Conservation (phyloP, 2,797 vertebrate species). For the Apogon talboti region DNA sequence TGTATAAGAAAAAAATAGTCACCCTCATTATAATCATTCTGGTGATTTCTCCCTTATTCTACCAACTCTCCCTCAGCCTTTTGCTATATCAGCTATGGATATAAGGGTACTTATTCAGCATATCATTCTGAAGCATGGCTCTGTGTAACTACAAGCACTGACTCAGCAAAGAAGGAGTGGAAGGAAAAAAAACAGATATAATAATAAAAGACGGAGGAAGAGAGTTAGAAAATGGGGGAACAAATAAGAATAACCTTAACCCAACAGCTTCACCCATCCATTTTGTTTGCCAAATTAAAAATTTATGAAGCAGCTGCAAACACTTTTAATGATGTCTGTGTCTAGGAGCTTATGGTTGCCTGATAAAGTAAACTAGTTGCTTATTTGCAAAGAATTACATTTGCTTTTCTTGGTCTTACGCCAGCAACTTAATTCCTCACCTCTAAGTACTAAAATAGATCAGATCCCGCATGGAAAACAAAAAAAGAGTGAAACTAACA, state of each 20-base stretch:
- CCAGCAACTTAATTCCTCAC: constrained; percentile 14
- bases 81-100: constrained; percentile 59
- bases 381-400: constrained; percentile 35
- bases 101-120: constrained; percentile 60
- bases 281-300: constrained; percentile 20
- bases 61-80: constrained; percentile 26
- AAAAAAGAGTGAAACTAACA: constrained; percentile 1
- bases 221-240: constrained; percentile 18
- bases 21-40: constrained; percentile 43
- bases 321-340: constrained; percentile 31
- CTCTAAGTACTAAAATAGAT: not conserved
- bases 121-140: constrained; percentile 42
- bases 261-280: not conserved
- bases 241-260: constrained; percentile 24
- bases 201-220: constrained; percentile 26
- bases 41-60: constrained; percentile 27
- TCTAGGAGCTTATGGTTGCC: constrained; percentile 13
- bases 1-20: constrained; percentile 31
- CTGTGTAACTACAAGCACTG: constrained; percentile 46
- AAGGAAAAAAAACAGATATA: constrained; percentile 20
- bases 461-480: not conserved
- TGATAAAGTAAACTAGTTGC: constrained; percentile 23
- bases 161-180: constrained; percentile 53
- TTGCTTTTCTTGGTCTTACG: constrained; percentile 26
- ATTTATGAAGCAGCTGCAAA: constrained; percentile 30